A percentile compares a stretch with the other conserved stretches of the same genome.
Evolutionary conservation across 2,113 vertebrate genomes (phyloP).

Genomic region (Nycticryphes semicollaris): DNA sequence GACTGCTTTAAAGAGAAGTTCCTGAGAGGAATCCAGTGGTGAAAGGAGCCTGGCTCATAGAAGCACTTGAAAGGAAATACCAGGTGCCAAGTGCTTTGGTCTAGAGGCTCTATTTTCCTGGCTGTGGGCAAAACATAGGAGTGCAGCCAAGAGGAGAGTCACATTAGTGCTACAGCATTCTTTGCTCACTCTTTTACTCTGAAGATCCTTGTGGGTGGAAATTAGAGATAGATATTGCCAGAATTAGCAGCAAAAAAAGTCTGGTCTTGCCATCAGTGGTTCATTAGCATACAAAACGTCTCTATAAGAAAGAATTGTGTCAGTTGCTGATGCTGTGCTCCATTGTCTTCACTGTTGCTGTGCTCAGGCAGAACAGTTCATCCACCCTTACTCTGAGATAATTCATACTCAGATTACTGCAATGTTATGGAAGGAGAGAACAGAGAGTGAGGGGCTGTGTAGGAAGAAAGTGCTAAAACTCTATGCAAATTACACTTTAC

Average conservation of each 20-base stretch:
- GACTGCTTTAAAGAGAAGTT: conserved; percentile 46
- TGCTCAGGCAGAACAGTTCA: conserved; percentile 1
- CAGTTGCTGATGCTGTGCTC: neutral
- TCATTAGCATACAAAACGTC: conserved; percentile 60
- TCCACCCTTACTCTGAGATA: neutral
- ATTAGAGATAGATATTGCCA: conserved; percentile 1
- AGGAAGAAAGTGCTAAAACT: conserved; percentile 49
- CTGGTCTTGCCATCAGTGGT: conserved; percentile 12
- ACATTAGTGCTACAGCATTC: neutral
- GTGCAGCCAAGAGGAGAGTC: conserved; percentile 10
- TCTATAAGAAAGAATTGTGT: conserved; percentile 14
- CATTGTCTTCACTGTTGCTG: conserved; percentile 30
- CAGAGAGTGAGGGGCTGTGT: neutral
- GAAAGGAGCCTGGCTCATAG: conserved; percentile 42
- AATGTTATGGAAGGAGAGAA: neutral
- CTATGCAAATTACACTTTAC: conserved; percentile 32
- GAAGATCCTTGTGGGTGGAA: conserved; percentile 48
- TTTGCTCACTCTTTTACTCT: conserved; percentile 5
- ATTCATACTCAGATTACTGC: neutral
- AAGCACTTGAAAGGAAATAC: conserved; percentile 64
- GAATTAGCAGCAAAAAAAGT: conserved; percentile 43
- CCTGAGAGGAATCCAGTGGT: conserved; percentile 27
- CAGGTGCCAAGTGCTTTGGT: conserved; percentile 62
- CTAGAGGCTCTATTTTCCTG: conserved; percentile 59
- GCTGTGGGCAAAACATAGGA: conserved; percentile 15